Conservation (phyloP, 2,888 invertebrate species). For the Drosophila kokeensis region DNA sequence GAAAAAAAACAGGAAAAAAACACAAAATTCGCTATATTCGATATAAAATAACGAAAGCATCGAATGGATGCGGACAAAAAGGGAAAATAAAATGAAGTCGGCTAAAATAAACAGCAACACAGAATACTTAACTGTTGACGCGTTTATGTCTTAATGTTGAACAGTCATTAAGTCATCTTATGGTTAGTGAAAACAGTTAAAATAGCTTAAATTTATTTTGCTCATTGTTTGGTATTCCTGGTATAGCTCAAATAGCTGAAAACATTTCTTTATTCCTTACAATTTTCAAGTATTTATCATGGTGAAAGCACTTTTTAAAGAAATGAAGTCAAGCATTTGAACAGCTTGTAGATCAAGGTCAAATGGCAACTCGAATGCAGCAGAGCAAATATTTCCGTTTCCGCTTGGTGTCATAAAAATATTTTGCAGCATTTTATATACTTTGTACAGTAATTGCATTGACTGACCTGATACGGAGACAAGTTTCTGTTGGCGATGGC, state of each 20-base stretch:
- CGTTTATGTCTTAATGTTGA: neutral
- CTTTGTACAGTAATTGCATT: slow-evolving; percentile 26
- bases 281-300: slow-evolving; percentile 5
- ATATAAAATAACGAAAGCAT: neutral
- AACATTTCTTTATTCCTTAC: neutral
- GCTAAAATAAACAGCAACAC: neutral
- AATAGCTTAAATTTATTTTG: neutral
- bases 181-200: neutral
- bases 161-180: neutral
- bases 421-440: slow-evolving; percentile 27
- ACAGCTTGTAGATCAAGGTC: slow-evolving; percentile 18
- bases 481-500: slow-evolving; percentile 24
- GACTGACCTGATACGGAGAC: neutral
- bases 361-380: slow-evolving; percentile 26
- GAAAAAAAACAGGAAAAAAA: neutral
- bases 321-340: slow-evolving; percentile 9
- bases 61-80: neutral
- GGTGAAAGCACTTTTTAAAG: slow-evolving; percentile 20
- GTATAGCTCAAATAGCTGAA: no score
- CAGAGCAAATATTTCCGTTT: slow-evolving; percentile 59
- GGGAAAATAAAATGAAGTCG: neutral
- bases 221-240: neutral
- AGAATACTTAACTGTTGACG: neutral
- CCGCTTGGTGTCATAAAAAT: slow-evolving; percentile 8
- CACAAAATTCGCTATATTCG: neutral